These are phyloP conservation scores for Coilia nasus DNA, from an alignment of 2,797 vertebrate genomes.

Conservation along the genomic window DNA sequence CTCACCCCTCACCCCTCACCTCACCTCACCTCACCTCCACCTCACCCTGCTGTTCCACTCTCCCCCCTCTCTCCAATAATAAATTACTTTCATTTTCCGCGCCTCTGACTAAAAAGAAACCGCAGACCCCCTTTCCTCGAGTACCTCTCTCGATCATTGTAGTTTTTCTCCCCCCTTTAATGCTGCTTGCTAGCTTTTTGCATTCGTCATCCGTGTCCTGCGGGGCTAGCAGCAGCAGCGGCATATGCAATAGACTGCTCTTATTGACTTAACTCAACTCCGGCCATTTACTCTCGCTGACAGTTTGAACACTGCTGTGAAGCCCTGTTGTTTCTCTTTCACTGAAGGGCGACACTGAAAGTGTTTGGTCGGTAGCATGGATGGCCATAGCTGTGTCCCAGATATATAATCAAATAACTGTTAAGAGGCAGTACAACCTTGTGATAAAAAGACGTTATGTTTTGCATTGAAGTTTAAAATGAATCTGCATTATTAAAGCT, in stretches of 20 bases:
- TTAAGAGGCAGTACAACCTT: too few relatives aligned
- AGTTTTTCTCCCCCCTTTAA: conserved; percentile 14
- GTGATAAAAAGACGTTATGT: conserved; percentile 27
- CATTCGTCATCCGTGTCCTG: conserved; percentile 13
- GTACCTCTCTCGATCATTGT: background rate
- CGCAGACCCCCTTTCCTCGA: background rate
- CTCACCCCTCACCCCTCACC: background rate
- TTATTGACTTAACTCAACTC: background rate
- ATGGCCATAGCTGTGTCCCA: too few relatives aligned
- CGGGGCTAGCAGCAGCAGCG: background rate
- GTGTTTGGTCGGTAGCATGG: too few relatives aligned
- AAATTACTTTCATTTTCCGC: conserved; percentile 15
- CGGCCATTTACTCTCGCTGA: conserved; percentile 44
- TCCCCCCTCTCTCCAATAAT: background rate
- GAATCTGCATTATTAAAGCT: background rate
- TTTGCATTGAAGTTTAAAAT: background rate
- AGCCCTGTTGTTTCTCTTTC: background rate
- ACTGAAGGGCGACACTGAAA: conserved; percentile 40
- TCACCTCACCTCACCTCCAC: background rate
- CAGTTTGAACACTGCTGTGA: conserved; percentile 40
- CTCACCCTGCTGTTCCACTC: background rate
- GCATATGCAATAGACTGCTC: conserved; percentile 4
- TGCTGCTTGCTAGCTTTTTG: background rate
- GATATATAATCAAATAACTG: too few relatives aligned
- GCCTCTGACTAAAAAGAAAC: background rate